Conservation (phyloP, 2,797 vertebrate species). For the Scolopax bukidnonensis region DNA sequence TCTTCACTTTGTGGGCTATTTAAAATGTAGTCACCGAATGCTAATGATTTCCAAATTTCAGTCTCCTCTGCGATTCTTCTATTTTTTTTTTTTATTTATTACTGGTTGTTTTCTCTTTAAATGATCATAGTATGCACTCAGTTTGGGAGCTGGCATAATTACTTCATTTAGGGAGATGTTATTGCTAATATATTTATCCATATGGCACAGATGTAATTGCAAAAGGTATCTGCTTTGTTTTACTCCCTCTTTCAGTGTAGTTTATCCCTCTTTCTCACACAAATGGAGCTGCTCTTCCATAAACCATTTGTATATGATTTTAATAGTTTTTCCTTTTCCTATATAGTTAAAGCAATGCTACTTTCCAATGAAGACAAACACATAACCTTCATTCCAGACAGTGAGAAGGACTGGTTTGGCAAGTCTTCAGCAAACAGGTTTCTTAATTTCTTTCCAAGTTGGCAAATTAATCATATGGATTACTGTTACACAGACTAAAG, state of each 20-base stretch:
- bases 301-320: neutral
- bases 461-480: constrained; percentile 27
- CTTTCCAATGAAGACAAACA: neutral
- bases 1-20: neutral
- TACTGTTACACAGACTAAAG: neutral
- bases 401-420: constrained; percentile 48
- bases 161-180: neutral
- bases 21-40: neutral
- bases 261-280: neutral
- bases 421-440: constrained; percentile 28
- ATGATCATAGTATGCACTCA: neutral
- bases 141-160: neutral
- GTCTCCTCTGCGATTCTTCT: neutral
- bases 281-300: neutral
- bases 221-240: neutral
- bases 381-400: neutral
- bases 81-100: neutral
- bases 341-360: neutral
- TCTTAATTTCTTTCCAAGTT: constrained; percentile 12
- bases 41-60: neutral
- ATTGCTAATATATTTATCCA: neutral
- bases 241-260: neutral
- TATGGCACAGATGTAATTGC: neutral
- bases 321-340: neutral
- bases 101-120: neutral